These are phyloP conservation scores for Nebria salina DNA, from an alignment of 2,888 invertebrate species.

Conservation along the genomic window DNA sequence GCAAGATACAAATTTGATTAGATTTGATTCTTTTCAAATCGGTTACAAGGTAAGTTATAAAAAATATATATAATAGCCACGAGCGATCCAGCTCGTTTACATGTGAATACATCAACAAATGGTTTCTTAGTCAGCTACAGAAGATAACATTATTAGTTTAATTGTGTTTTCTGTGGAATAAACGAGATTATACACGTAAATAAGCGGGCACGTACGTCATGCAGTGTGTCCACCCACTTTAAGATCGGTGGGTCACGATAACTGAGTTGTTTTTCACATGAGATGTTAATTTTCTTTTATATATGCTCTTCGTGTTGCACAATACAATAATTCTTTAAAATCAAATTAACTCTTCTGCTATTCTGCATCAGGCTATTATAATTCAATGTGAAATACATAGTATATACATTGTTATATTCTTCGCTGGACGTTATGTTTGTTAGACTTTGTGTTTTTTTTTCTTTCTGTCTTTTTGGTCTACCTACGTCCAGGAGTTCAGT, in stretches of 20 bases:
- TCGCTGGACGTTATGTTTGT: not conserved
- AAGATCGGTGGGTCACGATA: not conserved
- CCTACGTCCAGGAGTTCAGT: not conserved
- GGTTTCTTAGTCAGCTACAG: not conserved
- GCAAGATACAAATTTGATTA: not conserved
- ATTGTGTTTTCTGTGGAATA: slow-evolving; percentile 44
- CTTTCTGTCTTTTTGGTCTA: not conserved
- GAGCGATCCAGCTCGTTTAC: not conserved
- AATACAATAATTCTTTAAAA: slow-evolving; percentile 36
- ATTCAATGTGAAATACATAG: not conserved
- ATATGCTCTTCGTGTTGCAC: slow-evolving; percentile 20
- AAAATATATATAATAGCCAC: not conserved
- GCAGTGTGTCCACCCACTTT: slow-evolving; percentile 11
- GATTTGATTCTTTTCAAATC: not conserved
- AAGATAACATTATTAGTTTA: slow-evolving; percentile 44
- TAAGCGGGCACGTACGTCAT: slow-evolving; percentile 25
- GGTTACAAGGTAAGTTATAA: not conserved
- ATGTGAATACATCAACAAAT: slow-evolving; percentile 1
- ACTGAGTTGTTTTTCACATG: slow-evolving; percentile 5
- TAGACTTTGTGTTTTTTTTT: not conserved
- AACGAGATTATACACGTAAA: slow-evolving; percentile 26
- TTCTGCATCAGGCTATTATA: not conserved
- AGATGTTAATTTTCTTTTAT: slow-evolving; percentile 42
- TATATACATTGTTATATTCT: not conserved
- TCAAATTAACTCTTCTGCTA: slow-evolving; percentile 33